Base-by-base conservation (phyloP, 1,140 invertebrate species). In the Drosophila ambigua region DNA sequence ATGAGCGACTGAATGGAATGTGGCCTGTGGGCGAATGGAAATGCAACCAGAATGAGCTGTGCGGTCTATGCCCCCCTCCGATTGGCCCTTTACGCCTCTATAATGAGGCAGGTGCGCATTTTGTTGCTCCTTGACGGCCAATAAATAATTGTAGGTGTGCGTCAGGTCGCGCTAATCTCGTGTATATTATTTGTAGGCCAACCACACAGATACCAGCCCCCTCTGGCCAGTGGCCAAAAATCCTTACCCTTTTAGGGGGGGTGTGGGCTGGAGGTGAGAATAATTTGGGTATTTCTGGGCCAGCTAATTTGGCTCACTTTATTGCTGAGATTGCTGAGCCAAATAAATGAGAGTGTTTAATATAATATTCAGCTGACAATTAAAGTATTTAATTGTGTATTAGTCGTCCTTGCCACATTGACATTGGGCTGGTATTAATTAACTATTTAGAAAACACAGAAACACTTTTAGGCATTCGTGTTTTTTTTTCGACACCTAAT, bases 91-190 rank as follows among this genome's bases (percentile, higher is more conserved):
- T 64, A 69, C 41, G 68, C 73, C 73, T 82, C 74, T 59, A 81
- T 68, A 77, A 82, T 81, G 63, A 73, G 54, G 20, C 44, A 41
- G 57, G 24, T 57, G 62, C 60, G 60, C 72, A 68, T 72, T 72
- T 62, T 49, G 62, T 31, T 46, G 53, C 51, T 63, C 58, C 54
- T 61, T 67, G 53, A 64, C 49, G 61, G 59, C 53, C 66, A 67
- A 84, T 83, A 83, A 84, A 79, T 83, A 76, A 72, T 57, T 23
- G 6, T 13, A 76, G 79, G 71, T 79, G 71, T 66, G 79, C 71
- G 20, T 4, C 28, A 28, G 45, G 58, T 53, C 58, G 53, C 26
- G 60, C 53, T 65, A 76, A 72, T 62, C 72, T 80, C 48, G 49
- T 61, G 52, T 24, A 71, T 66, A 59, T 45, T 74, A 57, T 68